Evolutionary conservation across 1,140 invertebrate genomes (phyloP), one percentile per base, ranked within the genome.

Genomic region (Vollenhovia emeryi): DNA sequence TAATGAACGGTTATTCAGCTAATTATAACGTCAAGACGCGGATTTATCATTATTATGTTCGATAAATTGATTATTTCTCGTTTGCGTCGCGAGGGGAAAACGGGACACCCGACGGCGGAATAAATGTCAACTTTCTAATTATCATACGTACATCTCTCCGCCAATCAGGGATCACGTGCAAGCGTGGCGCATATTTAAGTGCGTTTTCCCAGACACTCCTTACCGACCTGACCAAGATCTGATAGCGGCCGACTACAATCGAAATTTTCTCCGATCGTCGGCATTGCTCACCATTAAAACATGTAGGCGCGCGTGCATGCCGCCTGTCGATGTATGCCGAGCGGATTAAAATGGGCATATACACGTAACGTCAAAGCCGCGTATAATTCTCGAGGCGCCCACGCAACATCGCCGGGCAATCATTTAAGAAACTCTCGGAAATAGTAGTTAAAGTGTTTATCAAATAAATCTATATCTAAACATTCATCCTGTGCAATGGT

Each of bases 181-280:
- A 73, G 84, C 87, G 68, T 30, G 33, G 18, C n/a, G 52, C 79
- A 66, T 48, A 30, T 30, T 86, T 88, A 89, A 92, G 78, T 93
- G 92, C 90, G 91, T 93, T 93, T 91, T 93, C 92, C 91, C 92
- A 93, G 92, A 91, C 92, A 94, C 93, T 94, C 93, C 93, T 92
- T 92, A 71, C 86, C 89, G 85, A 89, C 86, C 90, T 90, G 90
- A 86, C 89, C 89, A 91, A 88, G 88, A 94, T 93, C 92, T 91
- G 92, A 93, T 93, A 93, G 93, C 92, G 93, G 92, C 88, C 91
- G 90, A 92, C 90, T 91, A 93, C 93, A 94, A 93, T 93, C 93
- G 88, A 64, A 88, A 85, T 92, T 92, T 90, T 91, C 91, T 92
- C 69, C 89, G 86, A 93, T 93, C 90, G 87, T 84, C 86, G 84